Evolutionary conservation across 2,797 vertebrate species (phyloP).

Genomic region (Oryzias sinensis): DNA sequence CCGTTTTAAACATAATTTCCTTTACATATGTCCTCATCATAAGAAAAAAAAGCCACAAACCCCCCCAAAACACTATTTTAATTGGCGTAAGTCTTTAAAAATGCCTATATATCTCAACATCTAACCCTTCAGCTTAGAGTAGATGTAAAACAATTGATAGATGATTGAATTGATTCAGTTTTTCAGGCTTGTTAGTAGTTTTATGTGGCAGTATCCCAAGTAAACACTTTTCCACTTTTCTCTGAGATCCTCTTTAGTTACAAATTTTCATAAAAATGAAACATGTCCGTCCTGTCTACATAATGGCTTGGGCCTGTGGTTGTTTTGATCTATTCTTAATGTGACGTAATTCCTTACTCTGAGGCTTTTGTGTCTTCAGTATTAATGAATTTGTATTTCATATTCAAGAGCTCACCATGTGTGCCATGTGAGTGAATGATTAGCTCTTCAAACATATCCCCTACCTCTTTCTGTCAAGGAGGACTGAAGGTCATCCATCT

Average conservation of each 20-base stretch:
- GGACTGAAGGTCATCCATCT: constrained; percentile 76
- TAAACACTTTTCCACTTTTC: too few relatives aligned
- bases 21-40: too few relatives aligned
- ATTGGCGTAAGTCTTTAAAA: too few relatives aligned
- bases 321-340: constrained; percentile 35
- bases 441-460: constrained; percentile 72
- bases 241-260: constrained; percentile 28
- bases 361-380: constrained; percentile 20
- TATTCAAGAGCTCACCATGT: constrained; percentile 38
- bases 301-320: constrained; percentile 24
- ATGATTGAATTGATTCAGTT: too few relatives aligned
- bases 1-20: too few relatives aligned
- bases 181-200: too few relatives aligned
- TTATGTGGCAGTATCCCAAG: too few relatives aligned
- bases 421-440: constrained; percentile 65
- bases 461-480: constrained; percentile 66
- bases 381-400: constrained; percentile 22
- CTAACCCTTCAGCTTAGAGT: too few relatives aligned
- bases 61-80: too few relatives aligned
- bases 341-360: constrained; percentile 36
- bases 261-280: constrained; percentile 19
- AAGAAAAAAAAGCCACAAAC: too few relatives aligned
- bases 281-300: constrained; percentile 12
- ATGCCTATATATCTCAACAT: too few relatives aligned
- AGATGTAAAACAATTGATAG: too few relatives aligned